phyloP scores from a whole-genome alignment of 2,113 vertebrate genomes.

The Tilapia sparmanii region DNA sequence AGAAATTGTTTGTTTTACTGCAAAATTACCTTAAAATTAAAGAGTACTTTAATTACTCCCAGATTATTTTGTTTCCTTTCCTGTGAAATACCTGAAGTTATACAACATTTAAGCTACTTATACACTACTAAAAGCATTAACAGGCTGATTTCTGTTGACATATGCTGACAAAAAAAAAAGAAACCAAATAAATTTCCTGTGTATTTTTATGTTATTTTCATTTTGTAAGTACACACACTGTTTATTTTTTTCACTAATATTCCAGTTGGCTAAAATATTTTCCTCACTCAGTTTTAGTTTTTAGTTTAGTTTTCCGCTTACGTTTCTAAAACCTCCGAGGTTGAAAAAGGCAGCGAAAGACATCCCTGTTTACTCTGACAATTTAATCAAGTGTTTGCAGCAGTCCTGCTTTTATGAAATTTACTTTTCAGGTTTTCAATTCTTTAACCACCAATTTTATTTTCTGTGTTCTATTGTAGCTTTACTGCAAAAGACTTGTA shows the following conservation, averaged over 20 bases:
- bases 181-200: not conserved
- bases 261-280: not conserved
- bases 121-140: not conserved
- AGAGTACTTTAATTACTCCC: not conserved
- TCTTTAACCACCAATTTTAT: not conserved
- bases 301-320: not conserved
- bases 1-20: not conserved
- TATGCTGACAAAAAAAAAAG: not conserved
- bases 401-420: not conserved
- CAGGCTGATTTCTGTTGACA: not conserved
- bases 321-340: fast-evolving
- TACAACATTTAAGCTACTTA: not conserved
- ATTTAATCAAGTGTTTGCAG: not conserved
- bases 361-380: fast-evolving
- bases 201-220: not conserved
- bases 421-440: not conserved
- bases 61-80: not conserved
- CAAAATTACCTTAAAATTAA: not conserved
- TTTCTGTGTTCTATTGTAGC: not conserved
- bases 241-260: not conserved
- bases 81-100: not conserved
- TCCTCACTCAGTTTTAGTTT: not conserved
- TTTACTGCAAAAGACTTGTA: not conserved
- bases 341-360: not conserved
- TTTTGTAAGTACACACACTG: fast-evolving